Evolutionary conservation across 2,797 vertebrate species (phyloP), one percentile per base, ranked within the genome.

Genomic region (Sebastes ruberrimus): DNA sequence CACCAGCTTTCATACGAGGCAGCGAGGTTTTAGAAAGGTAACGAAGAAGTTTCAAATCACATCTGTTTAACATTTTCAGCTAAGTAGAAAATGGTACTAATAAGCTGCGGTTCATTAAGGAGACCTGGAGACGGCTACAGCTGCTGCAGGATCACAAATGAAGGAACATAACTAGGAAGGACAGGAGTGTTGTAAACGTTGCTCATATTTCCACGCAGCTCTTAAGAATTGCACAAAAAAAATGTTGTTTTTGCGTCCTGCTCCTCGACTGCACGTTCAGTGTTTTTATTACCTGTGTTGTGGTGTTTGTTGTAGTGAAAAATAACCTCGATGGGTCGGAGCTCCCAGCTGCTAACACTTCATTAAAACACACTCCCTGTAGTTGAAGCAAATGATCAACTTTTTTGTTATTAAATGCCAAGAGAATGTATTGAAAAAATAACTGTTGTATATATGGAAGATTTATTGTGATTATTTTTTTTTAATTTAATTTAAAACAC

Each of bases 361-460:
- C 46, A 49, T 49, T 46, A 46, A n/a, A 49, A 49, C 16, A 49
- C 46, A 49, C 46, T 49, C 46, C 46, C 16, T 49, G 18, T 20
- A 16, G 46, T 49, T 18, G 42, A 46, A 46, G 42, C 42, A 46
- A 46, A 18, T 18, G 14, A 46, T 46, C 14, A 46, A 46, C 42
- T 46, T 46, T 46, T 46, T 46, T 28, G 23, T 56, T 78, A 86
- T 80, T 64, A 55, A 71, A 83, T 61, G 83, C 82, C 59, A 84
- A 72, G 20, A 84, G 81, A 88, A 86, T 86, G 87, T 88, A 77
- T 27, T 49, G 7, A 55, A 32, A 38, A 27, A 64, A 42, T 2
- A 61, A 66, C 46, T 60, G 62, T 81, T 28, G 28, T 76, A 57
- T 30, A 82, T 81, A 71, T 60, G 52, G 3, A 56, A 62, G 49